These are phyloP conservation scores for Diacarnus erythraeanus DNA, from an alignment of 37 sponge, comb jelly and placozoan species.

Conservation along the genomic window DNA sequence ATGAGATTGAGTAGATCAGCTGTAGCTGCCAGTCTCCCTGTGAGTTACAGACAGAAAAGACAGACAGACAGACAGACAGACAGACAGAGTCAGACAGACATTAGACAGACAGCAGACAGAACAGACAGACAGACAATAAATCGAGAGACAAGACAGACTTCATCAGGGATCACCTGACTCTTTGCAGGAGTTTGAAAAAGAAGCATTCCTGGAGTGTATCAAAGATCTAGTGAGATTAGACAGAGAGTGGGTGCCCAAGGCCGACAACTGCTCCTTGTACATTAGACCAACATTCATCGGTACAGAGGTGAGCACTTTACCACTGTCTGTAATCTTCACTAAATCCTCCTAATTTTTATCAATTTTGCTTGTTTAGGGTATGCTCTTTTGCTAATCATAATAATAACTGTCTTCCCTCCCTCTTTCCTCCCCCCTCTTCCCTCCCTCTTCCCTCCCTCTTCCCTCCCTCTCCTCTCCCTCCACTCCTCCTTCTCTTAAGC, in stretches of 20 bases:
- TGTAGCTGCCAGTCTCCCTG: constrained; percentile 71
- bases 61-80: background rate
- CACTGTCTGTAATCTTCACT: background rate
- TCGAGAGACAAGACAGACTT: too few species aligned
- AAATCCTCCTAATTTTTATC: background rate
- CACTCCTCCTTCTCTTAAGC: constrained; percentile 37
- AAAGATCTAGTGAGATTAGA: constrained; percentile 89
- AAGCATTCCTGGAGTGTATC: constrained; percentile 84
- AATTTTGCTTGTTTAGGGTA: background rate
- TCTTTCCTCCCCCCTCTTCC: constrained; percentile 12
- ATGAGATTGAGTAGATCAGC: constrained; percentile 84
- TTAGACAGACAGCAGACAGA: background rate
- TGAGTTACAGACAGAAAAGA: constrained; percentile 35
- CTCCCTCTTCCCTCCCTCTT: background rate
- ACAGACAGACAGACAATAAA: background rate
- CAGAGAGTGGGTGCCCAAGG: constrained; percentile 86
- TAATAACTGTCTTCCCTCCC: background rate
- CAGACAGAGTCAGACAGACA: background rate
- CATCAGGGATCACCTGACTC: background rate
- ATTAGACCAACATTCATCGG: constrained; percentile 95
- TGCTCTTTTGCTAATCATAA: background rate
- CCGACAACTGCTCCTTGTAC: constrained; percentile 83
- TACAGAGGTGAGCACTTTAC: constrained; percentile 64
- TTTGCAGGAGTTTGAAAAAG: constrained; percentile 75
- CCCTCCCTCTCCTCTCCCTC: constrained; percentile 17